Evolutionary conservation across 2,797 vertebrate species (phyloP).

Genomic region (Novumbra hubbsi): DNA sequence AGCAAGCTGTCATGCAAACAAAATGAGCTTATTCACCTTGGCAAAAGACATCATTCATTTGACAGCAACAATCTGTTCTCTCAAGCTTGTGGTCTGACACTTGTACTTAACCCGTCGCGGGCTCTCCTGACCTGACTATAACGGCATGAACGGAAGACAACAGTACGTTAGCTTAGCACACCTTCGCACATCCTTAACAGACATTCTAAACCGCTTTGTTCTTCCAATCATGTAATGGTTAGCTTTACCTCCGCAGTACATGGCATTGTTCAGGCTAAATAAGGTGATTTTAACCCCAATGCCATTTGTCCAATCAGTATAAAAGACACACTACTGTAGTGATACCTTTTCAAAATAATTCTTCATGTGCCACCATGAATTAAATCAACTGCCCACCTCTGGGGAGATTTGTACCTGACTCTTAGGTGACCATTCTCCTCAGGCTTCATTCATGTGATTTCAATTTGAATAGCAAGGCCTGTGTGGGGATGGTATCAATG

Average conservation of each 20-base stretch:
- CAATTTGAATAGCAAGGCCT: constrained; percentile 51
- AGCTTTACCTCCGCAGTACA: neutral
- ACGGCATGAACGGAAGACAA: neutral
- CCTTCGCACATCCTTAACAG: neutral
- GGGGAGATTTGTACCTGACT: constrained; percentile 47
- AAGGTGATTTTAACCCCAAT: neutral
- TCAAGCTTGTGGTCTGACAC: neutral
- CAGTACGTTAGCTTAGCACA: neutral
- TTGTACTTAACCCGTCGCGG: constrained; percentile 5
- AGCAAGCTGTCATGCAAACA: constrained; percentile 1
- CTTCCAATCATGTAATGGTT: neutral
- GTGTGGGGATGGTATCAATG: constrained; percentile 48
- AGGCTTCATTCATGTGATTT: constrained; percentile 44
- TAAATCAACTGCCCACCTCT: constrained; percentile 13
- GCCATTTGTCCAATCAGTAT: neutral
- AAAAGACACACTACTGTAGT: neutral
- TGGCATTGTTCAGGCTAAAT: neutral
- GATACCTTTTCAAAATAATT: neutral
- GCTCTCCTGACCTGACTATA: neutral
- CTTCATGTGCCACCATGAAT: neutral
- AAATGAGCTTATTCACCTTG: neutral
- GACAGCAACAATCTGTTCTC: neutral
- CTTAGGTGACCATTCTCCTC: constrained; percentile 44
- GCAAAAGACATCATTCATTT: neutral
- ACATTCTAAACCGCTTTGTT: neutral